Evolutionary conservation across 1,140 invertebrate genomes (phyloP), one percentile per base, ranked within the genome.

Genomic region (Brachionus koreanus): DNA sequence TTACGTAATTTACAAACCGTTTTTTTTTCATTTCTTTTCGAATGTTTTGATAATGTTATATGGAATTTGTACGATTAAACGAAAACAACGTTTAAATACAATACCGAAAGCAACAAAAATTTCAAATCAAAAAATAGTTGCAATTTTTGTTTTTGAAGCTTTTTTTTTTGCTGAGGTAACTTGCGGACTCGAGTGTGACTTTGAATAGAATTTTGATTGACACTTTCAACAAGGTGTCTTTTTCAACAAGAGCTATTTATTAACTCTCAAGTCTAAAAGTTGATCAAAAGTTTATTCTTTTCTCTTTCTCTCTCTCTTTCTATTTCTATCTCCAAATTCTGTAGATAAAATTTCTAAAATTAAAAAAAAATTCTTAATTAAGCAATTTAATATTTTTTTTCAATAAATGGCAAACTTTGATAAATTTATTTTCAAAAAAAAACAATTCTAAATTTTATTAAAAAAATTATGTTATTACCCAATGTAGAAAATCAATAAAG

Each of bases 1-100:
- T 69, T 69, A 33, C 65, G 65, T 69, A 69, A 65, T 33, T 5
- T 33, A 65, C 19, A 25, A 63, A 7, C 65, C 33, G 33, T 39
- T 67, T 67, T 67, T 29, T 29, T 10, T 25, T 10, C 29, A 29
- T 63, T 29, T 63, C 29, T 69, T 39, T 69, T 69, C 0, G 37
- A 69, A 69, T 69, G 65, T 69, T 69, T 69, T 69, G 65, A 69
- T 69, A 69, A 69, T 69, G 65, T 69, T 69, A 69, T 39, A 69
- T 69, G 33, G 35, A 69, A 69, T 69, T 69, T 69, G 65, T 69
- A 69, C 16, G 65, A 69, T 69, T 57, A 23, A 57, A 57, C 49
- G 6, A 57, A 57, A 57, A 57, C 19, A 57, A 19, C 5, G 49
- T 57, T 57, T 57, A 57, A 57, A 57, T 57, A 57, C 49, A 57